Evolutionary conservation across 2,888 invertebrate species (phyloP).

Genomic region (Epirrhoe alternata): DNA sequence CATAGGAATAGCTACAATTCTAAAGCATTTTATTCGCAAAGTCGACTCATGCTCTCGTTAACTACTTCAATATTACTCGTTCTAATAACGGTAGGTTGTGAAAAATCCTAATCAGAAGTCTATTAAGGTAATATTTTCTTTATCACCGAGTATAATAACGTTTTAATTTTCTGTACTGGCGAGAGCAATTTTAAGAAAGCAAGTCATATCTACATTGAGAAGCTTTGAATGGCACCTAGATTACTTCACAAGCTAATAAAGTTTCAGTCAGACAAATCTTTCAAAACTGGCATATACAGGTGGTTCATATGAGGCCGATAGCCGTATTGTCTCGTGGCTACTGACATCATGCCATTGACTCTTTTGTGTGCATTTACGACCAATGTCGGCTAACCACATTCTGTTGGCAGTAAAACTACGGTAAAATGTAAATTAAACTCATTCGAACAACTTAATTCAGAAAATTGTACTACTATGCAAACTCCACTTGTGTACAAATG

Average conservation of each 20-base stretch:
- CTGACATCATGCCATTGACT: conserved; percentile 30
- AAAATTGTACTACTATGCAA: conserved; percentile 7
- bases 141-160: not conserved
- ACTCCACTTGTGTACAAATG: not conserved
- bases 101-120: not conserved
- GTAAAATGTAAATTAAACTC: conserved; percentile 27
- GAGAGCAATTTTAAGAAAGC: too few relatives aligned
- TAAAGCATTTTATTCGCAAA: not conserved
- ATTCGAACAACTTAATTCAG: conserved; percentile 28
- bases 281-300: not conserved
- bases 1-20: not conserved
- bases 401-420: conserved; percentile 26
- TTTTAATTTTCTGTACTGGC: not conserved
- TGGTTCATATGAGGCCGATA: conserved; percentile 18
- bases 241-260: too few relatives aligned
- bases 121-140: not conserved
- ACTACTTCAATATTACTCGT: not conserved
- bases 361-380: conserved; percentile 21
- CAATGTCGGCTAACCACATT: conserved; percentile 26
- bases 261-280: conserved; percentile 6
- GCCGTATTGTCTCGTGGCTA: conserved; percentile 8
- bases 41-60: not conserved
- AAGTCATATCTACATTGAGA: not conserved
- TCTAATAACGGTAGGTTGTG: not conserved
- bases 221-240: not conserved